These are phyloP conservation scores for Maconellicoccus hirsutus DNA, from an alignment of 1,140 invertebrate genomes.

Conservation along the genomic window DNA sequence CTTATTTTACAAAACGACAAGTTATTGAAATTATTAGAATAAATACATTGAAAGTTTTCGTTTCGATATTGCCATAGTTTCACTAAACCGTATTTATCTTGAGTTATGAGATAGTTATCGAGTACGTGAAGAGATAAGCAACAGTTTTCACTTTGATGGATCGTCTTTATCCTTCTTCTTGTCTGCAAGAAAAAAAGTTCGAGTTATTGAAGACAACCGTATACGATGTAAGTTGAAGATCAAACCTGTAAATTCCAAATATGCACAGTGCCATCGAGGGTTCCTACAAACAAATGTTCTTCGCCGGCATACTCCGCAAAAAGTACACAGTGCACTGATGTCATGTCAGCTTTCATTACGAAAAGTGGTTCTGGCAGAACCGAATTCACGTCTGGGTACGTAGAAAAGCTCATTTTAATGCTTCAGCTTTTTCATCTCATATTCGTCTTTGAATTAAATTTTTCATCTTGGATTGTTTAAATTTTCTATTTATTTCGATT, in stretches of 20 bases:
- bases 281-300: neutral
- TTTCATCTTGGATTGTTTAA: too few relatives aligned
- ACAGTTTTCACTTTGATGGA: neutral
- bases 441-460: too few relatives aligned
- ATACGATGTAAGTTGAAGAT: neutral
- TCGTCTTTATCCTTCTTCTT: neutral
- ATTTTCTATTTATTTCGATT: too few relatives aligned
- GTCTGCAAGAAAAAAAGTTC: neutral
- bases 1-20: neutral
- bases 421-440: too few relatives aligned
- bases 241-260: neutral
- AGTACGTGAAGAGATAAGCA: slow-evolving; percentile 3
- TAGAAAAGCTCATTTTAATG: too few relatives aligned
- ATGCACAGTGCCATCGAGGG: neutral
- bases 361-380: neutral
- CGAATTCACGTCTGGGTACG: neutral
- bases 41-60: neutral
- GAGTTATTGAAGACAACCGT: too few relatives aligned
- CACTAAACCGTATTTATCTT: neutral
- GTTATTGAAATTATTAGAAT: neutral
- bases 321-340: neutral
- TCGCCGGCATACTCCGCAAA: neutral
- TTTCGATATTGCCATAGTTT: neutral
- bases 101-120: neutral
- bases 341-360: neutral